phyloP scores from a whole-genome alignment of 1,140 invertebrate genomes.

The Ridgeia piscesae region DNA sequence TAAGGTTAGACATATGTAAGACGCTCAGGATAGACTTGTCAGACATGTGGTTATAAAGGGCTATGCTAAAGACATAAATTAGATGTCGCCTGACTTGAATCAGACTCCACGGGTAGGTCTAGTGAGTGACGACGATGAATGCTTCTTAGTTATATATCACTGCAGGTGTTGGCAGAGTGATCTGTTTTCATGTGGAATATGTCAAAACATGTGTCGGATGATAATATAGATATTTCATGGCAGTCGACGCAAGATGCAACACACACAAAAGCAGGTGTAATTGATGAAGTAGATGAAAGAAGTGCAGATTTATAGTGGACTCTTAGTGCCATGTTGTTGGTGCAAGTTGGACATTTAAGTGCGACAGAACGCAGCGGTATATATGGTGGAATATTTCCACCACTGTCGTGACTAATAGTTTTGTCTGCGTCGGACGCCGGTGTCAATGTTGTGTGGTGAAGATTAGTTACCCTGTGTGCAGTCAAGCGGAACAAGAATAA shows the following conservation, averaged over 20 bases:
- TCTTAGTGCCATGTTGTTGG: neutral
- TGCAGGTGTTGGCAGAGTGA: neutral
- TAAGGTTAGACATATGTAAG: neutral
- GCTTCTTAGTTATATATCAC: neutral
- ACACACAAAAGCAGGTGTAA: neutral
- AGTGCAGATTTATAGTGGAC: neutral
- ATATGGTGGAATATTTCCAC: neutral
- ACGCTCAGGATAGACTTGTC: neutral
- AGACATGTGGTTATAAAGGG: neutral
- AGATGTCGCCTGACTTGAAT: neutral
- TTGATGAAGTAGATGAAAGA: neutral
- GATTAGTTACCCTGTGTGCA: neutral
- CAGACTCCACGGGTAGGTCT: neutral
- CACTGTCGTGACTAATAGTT: neutral
- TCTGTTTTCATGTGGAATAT: neutral
- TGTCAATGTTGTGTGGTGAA: neutral
- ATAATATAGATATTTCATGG: neutral
- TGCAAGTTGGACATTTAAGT: neutral
- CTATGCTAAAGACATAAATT: neutral
- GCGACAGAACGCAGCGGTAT: neutral
- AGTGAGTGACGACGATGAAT: neutral
- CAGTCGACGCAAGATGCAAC: neutral
- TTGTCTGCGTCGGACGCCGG: neutral
- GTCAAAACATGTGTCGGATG: neutral
- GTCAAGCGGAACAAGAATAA: neutral